Conservation (phyloP, 2,888 invertebrate genomes). For the Axea sp. region DNA sequence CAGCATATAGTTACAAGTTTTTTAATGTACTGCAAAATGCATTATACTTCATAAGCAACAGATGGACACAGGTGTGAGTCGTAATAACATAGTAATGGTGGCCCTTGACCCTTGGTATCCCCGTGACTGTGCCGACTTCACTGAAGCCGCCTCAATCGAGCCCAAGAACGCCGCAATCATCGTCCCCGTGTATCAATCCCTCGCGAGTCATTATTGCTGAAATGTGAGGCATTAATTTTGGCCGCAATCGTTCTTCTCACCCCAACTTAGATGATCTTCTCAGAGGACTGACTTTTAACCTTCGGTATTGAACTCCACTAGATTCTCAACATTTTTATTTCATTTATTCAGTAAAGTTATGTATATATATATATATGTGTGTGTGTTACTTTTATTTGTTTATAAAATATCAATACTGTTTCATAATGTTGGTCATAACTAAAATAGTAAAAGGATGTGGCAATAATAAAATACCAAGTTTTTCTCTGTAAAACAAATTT, state of each 20-base stretch:
- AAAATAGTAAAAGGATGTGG: too few species aligned
- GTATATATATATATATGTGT: too few species aligned
- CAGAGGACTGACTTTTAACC: slow-evolving; percentile 58
- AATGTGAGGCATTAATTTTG: slow-evolving; percentile 73
- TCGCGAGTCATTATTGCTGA: slow-evolving; percentile 74
- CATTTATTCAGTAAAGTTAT: background rate
- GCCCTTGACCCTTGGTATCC: slow-evolving; percentile 74
- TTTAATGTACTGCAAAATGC: slow-evolving; percentile 52
- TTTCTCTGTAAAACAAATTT: slow-evolving; percentile 56
- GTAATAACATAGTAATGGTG: slow-evolving; percentile 77
- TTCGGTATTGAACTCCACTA: slow-evolving; percentile 18
- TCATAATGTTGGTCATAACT: too few species aligned
- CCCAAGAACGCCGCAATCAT: slow-evolving; percentile 73
- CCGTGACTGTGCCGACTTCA: slow-evolving; percentile 71
- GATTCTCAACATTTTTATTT: slow-evolving; percentile 16
- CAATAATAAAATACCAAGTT: background rate
- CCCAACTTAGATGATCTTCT: slow-evolving; percentile 26
- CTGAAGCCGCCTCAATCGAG: slow-evolving; percentile 74
- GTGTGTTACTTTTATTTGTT: too few species aligned
- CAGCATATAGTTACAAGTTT: slow-evolving; percentile 49
- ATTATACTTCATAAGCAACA: slow-evolving; percentile 47
- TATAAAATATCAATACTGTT: too few species aligned
- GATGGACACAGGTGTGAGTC: slow-evolving; percentile 76
- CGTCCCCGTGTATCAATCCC: slow-evolving; percentile 77
- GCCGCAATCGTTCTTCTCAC: slow-evolving; percentile 56